Evolutionary conservation across 2,797 vertebrate species (phyloP).

Genomic region (Poecile montanus): DNA sequence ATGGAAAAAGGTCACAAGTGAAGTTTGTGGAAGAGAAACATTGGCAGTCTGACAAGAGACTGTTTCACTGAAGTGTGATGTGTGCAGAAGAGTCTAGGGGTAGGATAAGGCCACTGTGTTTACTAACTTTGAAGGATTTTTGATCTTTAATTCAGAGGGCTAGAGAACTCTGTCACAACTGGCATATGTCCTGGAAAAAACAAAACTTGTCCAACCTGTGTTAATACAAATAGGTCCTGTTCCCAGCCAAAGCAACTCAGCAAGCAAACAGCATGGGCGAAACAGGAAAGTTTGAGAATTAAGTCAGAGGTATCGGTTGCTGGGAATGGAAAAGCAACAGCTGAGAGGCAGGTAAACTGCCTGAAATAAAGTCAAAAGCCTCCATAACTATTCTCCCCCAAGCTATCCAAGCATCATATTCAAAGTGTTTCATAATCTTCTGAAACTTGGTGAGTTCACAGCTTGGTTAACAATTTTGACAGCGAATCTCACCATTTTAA

Average conservation of each 20-base stretch:
- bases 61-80: not conserved
- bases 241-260: not conserved
- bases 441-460: not conserved
- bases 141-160: not conserved
- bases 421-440: not conserved
- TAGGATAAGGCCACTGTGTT: not conserved
- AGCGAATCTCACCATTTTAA: not conserved
- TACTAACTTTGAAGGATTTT: not conserved
- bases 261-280: not conserved
- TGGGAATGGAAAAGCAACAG: not conserved
- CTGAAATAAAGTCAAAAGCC: not conserved
- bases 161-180: not conserved
- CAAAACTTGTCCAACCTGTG: not conserved
- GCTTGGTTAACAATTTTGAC: not conserved
- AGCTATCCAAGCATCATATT: not conserved
- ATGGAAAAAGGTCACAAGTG: not conserved
- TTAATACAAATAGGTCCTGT: not conserved
- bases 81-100: not conserved
- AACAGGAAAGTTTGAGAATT: not conserved
- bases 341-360: not conserved
- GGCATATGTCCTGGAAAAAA: not conserved
- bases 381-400: not conserved
- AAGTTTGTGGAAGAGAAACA: not conserved
- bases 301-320: not conserved
- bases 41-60: fast-evolving